These are phyloP conservation scores for Phasianus colchicus DNA, from an alignment of 2,113 vertebrate genomes.

Conservation along the genomic window DNA sequence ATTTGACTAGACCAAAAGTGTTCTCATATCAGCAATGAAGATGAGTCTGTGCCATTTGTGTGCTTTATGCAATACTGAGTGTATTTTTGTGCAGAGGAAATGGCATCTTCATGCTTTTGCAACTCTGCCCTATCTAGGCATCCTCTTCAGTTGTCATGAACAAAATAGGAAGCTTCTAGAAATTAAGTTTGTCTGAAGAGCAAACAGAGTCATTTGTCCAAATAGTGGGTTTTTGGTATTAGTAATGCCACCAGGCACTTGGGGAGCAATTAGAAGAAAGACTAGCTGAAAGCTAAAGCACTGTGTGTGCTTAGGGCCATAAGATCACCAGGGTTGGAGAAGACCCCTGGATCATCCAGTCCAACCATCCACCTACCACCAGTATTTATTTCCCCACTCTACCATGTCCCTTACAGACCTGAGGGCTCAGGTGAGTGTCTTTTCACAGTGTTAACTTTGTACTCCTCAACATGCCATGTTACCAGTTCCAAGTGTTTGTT, in stretches of 20 bases:
- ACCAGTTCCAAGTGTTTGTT: not conserved
- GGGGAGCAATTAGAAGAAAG: not conserved
- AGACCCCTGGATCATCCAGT: too few species aligned
- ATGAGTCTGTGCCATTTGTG: not conserved
- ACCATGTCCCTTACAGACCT: not conserved
- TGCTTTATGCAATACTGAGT: not conserved
- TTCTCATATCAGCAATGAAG: not conserved
- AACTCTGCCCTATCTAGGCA: not conserved
- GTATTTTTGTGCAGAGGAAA: not conserved
- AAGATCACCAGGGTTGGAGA: too few species aligned
- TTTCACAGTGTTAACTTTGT: not conserved
- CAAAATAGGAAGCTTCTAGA: not conserved
- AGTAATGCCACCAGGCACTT: not conserved
- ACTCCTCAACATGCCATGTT: accelerated
- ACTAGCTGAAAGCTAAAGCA: not conserved
- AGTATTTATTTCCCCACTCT: too few species aligned
- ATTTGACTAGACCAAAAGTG: not conserved
- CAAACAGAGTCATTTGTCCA: not conserved
- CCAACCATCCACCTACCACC: too few species aligned
- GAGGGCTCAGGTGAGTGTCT: not conserved
- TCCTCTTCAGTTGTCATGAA: not conserved
- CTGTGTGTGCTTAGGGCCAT: not conserved
- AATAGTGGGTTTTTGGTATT: not conserved
- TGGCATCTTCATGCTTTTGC: not conserved
- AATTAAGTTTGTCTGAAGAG: not conserved